Percentiles rank a stretch among this genome's conserved stretches.
phyloP scores from a whole-genome alignment of 1,140 invertebrate genomes.

The Conus betulinus region DNA sequence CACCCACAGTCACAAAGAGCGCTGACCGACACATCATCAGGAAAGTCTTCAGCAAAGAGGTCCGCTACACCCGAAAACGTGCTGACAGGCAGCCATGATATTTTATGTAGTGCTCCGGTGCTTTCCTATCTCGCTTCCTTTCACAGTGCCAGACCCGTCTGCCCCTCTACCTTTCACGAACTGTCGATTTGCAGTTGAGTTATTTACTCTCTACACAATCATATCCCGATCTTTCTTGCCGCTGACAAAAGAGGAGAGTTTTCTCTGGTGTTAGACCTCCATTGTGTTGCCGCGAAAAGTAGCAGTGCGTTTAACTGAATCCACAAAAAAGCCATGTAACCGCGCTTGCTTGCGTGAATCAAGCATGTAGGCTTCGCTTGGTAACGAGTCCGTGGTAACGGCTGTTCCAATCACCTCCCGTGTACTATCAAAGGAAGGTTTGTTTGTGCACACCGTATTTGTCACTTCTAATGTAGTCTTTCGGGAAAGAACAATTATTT shows the following conservation, averaged over 20 bases:
- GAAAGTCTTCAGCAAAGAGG: slow-evolving; percentile 60
- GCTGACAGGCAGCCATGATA: not conserved
- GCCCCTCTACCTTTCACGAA: too few relatives aligned
- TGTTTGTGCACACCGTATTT: not conserved
- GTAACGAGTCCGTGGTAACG: slow-evolving; percentile 53
- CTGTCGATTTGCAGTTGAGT: too few relatives aligned
- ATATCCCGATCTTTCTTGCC: not conserved
- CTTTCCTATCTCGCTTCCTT: not conserved
- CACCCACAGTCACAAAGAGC: slow-evolving; percentile 70
- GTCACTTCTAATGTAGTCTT: too few relatives aligned
- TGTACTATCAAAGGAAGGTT: not conserved
- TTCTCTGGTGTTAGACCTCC: not conserved
- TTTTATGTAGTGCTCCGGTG: not conserved
- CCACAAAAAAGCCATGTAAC: not conserved
- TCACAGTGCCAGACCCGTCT: not conserved
- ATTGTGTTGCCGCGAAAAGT: not conserved
- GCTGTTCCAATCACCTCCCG: slow-evolving; percentile 55
- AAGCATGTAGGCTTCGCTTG: not conserved
- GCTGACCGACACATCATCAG: slow-evolving; percentile 60
- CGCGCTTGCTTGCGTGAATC: not conserved
- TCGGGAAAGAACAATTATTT: not conserved
- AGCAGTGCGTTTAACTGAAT: not conserved
- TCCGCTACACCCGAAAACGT: slow-evolving; percentile 35
- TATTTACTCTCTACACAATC: not conserved
- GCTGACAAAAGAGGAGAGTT: not conserved